Base-by-base conservation (phyloP, 37 sponge, comb jelly and placozoan genomes). In the Haliclona indistincta region DNA sequence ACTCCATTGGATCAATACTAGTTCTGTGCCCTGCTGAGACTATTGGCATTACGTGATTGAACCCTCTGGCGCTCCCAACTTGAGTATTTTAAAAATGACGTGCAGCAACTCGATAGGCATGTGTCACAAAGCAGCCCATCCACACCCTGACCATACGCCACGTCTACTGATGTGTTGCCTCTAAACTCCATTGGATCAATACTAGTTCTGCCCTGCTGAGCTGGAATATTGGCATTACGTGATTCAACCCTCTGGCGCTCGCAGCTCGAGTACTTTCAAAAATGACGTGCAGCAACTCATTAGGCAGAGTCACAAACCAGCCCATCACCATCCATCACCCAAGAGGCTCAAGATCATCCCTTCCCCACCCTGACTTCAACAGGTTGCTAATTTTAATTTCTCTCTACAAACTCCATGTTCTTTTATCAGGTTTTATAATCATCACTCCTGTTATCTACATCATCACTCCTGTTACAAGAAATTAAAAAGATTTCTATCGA, bases 51-150 rank as follows among this genome's bases (percentile, higher is more conserved):
- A 66, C n/a, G 67, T 77, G 56, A 43, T 32, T 69, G 8, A 68
- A 52, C 2, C 84, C 84, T 4, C 47, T 29, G 42, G 13, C 33
- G 11, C 70, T 75, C 45, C 35, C 56, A 3, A 39, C n/a, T n/a
- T n/a, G n/a, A n/a, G n/a, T n/a, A n/a, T 2, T n/a, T 38, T 30
- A 58, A 86, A 58, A 17, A 86, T 35, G 0, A 49, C 2, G 42
- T 84, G 78, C 28, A 71, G 56, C 2, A 84, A 17, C 54, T 84
- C 85, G 35, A 35, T 38, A 1, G 85, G 85, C 19, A 84, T n/a
- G 67, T 1, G 54, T 10, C 4, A 33, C 10, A 34, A 83, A 83
- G 22, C 53, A 23, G n/a, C 73, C 80, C 49, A 13, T 47, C n/a
- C n/a, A n/a, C n/a, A n/a, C n/a, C n/a, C n/a, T n/a, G n/a, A n/a